Evolutionary conservation across 2,797 vertebrate species (phyloP), one percentile per base, ranked within the genome.

Genomic region (Alcedo quadribrachys): DNA sequence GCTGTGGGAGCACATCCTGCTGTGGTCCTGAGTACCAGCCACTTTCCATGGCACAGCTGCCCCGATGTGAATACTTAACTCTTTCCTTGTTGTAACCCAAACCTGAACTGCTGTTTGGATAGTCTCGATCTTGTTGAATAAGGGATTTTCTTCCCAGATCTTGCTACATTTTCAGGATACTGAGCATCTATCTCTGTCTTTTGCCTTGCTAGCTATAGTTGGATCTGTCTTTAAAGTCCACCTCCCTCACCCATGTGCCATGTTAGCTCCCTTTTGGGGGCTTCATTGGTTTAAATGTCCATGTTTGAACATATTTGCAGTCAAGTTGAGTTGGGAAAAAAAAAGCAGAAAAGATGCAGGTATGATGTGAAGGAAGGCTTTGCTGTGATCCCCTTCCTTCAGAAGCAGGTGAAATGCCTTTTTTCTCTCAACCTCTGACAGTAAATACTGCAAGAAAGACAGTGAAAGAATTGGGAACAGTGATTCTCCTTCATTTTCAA

Each of bases 161-260:
- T 42, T 67, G 12, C 19, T 74, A n/a, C 60, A 61, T 81, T 94
- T 84, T 69, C 35, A 73, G 12, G 24, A 33, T 43, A 1, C 48
- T 69, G 8, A 10, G 2, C 42, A 8, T 87, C 21, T 82, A 8
- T 87, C 21, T 82, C 25, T 14, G 9, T 63, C 65, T 90, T 70
- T 77, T 2, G 2, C 33, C 30, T 89, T 54, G 33, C 21, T 66
- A 67, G 42, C 17, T 78, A 27, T 27, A 51, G 42, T 33, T 85
- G n/a, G 22, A 71, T 89, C 9, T 85, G 27, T 75, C 55, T 60
- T 17, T 24, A 63, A 65, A 16, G 4, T 77, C 33, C 21, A 25
- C 17, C 8, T 85, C 2, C 5, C 11, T 83, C 0, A 0, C 2
- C 1, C 37, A 32, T 0, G 0, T 83, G 8, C 40, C 5, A 1